A percentile compares a stretch with the other conserved stretches of the same genome.
Conservation (phyloP, 2,113 vertebrate genomes). For the Bungarus multicinctus region DNA sequence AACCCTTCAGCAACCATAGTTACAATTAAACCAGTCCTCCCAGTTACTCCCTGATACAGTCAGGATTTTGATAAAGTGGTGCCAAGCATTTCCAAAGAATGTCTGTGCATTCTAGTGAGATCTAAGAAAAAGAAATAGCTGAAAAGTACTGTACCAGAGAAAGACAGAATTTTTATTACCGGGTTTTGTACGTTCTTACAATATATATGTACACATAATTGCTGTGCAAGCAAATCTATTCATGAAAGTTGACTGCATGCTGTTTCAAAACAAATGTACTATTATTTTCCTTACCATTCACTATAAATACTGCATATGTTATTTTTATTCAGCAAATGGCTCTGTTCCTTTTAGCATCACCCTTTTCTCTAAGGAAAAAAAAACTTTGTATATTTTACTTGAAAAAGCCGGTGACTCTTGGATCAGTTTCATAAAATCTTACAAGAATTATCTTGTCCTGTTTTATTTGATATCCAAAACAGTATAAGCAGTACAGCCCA, state of each 20-base stretch:
- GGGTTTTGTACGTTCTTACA: background rate
- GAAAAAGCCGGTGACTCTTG: background rate
- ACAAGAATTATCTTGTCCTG: constrained; percentile 11
- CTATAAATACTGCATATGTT: background rate
- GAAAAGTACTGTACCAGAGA: background rate
- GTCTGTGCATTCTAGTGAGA: background rate
- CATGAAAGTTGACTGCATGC: background rate
- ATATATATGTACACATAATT: background rate
- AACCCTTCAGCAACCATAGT: background rate
- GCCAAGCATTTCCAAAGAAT: constrained; percentile 8
- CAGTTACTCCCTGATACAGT: background rate
- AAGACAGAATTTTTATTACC: background rate
- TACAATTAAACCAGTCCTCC: background rate
- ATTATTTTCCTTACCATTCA: background rate
- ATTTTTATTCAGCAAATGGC: constrained; percentile 13
- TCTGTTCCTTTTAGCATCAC: constrained; percentile 1
- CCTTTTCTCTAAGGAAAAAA: constrained; percentile 16
- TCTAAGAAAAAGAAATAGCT: background rate
- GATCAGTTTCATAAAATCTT: constrained; percentile 6
- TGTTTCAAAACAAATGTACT: background rate
- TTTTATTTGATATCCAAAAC: constrained; percentile 22
- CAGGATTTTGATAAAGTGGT: background rate
- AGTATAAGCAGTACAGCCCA: background rate
- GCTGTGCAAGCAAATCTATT: background rate
- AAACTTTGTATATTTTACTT: constrained; percentile 15